phyloP scores from a whole-genome alignment of 2,113 vertebrate genomes.

The human (Homo sapiens) region DNA sequence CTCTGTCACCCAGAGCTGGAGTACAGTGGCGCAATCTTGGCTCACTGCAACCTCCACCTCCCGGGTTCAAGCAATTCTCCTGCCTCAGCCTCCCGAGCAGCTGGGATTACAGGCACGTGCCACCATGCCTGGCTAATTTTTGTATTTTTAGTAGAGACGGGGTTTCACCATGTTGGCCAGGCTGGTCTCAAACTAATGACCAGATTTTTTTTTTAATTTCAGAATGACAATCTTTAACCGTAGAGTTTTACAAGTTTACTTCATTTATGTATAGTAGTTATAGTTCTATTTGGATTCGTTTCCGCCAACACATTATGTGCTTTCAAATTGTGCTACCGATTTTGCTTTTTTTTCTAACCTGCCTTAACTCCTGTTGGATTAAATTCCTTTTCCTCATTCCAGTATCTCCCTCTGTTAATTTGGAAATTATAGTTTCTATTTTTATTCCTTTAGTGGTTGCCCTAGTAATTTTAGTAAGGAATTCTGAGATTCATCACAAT shows the following conservation, averaged over 20 bases:
- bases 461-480: neutral
- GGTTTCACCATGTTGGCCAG: too few relatives aligned
- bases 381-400: neutral
- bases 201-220: neutral
- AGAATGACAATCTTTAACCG: neutral
- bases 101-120: too few relatives aligned
- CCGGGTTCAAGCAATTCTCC: too few relatives aligned
- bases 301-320: neutral
- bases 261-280: neutral
- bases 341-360: neutral
- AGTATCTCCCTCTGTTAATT: neutral
- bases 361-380: neutral
- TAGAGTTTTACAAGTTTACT: neutral
- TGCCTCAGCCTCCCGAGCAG: too few relatives aligned
- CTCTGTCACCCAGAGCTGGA: too few relatives aligned
- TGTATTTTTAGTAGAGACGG: too few relatives aligned
- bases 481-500: neutral
- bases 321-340: neutral
- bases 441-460: neutral
- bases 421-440: neutral
- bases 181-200: too few relatives aligned
- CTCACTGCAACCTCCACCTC: too few relatives aligned
- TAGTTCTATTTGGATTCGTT: neutral
- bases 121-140: fast-evolving
- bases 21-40: too few relatives aligned